Base-by-base conservation (phyloP, 2,113 vertebrate genomes). In the Uria lomvia region DNA sequence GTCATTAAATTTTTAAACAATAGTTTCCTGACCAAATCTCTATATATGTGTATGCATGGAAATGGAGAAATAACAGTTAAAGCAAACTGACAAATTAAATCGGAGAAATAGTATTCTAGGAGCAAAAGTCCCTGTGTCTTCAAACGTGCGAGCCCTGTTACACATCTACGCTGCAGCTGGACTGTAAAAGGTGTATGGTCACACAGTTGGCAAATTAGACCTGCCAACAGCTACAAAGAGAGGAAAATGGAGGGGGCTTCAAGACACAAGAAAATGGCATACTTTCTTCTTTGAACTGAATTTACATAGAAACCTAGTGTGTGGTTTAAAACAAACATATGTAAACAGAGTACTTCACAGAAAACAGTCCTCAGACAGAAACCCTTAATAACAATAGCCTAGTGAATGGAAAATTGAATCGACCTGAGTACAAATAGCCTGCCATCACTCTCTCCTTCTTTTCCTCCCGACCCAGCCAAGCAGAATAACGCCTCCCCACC, bases 401-500 rank as follows among this genome's bases (percentile, higher is more conserved):
- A 47, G 20, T 24, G 68, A 92, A 82, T 8, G 32, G 63, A 84
- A 81, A 83, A 84, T 23, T 75, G 65, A 88, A 92, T 38, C 1
- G 5, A 42, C 18, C 26, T 22, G 11, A 45, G 75, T 60, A 97
- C 34, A 68, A 84, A 78, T 63, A 83, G 19, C 12, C 38, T 49
- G 8, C 43, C 50, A 50, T 66, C 62, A 47, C 23, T 58, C 36
- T 60, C 58, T 70, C n/a, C 86, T 42, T 70, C 45, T 85, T 90
- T 71, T 56, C 55, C 65, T 91, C 26, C 45, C 2, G 5, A 71
- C 67, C 63, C 76, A 94, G 12, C 9, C 11, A 95, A 97, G 87
- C 66, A 96, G 81, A 97, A 96, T 95, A 92, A 50, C 66, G 72
- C 34, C 73, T 87, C 19, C 2, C 36, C 42, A 34, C 68, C 76